Evolutionary conservation across 2,888 invertebrate species (phyloP), one percentile per base, ranked within the genome.

Genomic region (Zygogramma bicolorata): DNA sequence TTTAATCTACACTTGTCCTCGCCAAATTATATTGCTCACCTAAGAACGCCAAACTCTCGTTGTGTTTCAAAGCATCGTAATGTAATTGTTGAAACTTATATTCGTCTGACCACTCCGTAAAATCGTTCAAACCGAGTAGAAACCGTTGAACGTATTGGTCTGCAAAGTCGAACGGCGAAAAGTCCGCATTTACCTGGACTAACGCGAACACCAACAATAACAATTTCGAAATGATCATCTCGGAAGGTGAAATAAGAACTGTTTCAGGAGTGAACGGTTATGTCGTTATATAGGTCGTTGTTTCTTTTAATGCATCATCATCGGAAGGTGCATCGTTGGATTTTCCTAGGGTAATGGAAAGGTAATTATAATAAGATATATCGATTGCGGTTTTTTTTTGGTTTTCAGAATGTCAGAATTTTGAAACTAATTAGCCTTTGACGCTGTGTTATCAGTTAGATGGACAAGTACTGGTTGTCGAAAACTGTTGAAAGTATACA

Each of bases 71-170:
- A 6, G 75, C 71, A 15, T 81, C 77, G 70, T 74, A 82, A 18
- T 76, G 69, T 34, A 74, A 77, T 73, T 84, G 81, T 15, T 76
- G 20, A n/a, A 78, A 78, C 20, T 76, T 65, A 27, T 79, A 75
- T 15, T 76, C 71, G n/a, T 71, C 80, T 75, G 66, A 84, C 72
- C 34, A 79, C 76, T 81, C 77, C 38, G 81, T 79, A 59, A 84
- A 71, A 20, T 76, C 74, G 8, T 80, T 75, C 38, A 85, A 76
- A 7, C 82, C 83, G 4, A 82, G 69, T 58, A 79, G 68, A 72
- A 83, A 85, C 25, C 80, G 79, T 53, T 82, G 77, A 3, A 85
- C 77, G 76, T 85, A 85, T 29, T 84, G 78, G 5, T 86, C 85
- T 22, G 84, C 80, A 29, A 84, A 67, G 58, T 82, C 81, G 70